Base-by-base conservation (phyloP, 2,888 invertebrate genomes). In the Tryphoninae sp. region DNA sequence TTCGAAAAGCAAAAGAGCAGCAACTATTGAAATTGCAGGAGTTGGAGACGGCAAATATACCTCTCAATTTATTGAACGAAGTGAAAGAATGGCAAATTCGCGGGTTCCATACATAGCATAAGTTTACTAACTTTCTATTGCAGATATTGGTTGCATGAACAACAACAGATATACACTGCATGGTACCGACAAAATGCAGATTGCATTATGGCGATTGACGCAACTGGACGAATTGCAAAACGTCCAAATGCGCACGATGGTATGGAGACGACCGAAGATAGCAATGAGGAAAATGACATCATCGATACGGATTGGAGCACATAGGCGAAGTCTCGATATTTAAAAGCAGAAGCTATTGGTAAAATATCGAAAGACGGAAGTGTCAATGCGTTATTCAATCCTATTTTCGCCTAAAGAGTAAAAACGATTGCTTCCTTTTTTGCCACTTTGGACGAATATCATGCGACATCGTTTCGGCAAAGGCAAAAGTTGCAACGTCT, bases 381-480 rank as follows among this genome's bases (percentile, higher is more conserved):
- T 16, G 45, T 61, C 7, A 84, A 84, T 19, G 82, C 79, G 2
- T 83, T 76, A 11, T 85, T 59, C 40, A 84, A 83, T 78, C 77
- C 74, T 9, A 67, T 9, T 1, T 81, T 83, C 45, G 82, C 81
- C 9, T 1, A 11, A 6, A 19, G 62, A 11, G 13, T 84, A 0
- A 77, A 82, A 75, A 26, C 78, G 80, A 16, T 76, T 83, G 13
- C 16, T 84, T 2, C 80, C 80, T 6, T 74, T 65, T 59, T n/a
- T 85, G 3, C 82, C 81, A 11, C 71, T 86, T 22, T 85, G 81
- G 82, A 85, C 83, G 0, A 74, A 78, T 16, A 72, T 85, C 22
- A 85, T 84, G 85, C 80, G 81, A 49, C 62, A 0, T 22, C 51
- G 80, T 81, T 85, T 86, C 51, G 68, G 22, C 11, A 61, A 22